Base-by-base conservation (phyloP, 2,888 invertebrate species). In the Caenorhabditis auriculariae region DNA sequence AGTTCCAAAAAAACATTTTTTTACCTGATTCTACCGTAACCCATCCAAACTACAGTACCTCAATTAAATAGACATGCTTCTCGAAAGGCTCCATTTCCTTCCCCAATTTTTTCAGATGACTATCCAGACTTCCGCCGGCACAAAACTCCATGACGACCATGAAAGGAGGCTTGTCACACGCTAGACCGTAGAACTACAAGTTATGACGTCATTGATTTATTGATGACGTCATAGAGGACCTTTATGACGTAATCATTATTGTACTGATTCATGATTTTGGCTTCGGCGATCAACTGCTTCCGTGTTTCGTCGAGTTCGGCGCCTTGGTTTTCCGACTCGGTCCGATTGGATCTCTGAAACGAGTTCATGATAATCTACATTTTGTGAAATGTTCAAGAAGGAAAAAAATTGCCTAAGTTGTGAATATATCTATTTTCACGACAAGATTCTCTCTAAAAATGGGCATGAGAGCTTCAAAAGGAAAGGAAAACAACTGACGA, bases 81-180 rank as follows among this genome's bases (percentile, higher is more conserved):
- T 21, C 57, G 9, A n/a, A 51, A 52, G 39, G 61, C 17, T 57
- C 64, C 43, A 63, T 69, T 12, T 56, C 54, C 24, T 56, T 56
- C 9, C 69, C 69, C 21, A 35, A 37, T 32, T 66, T 68, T 4
- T 38, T 52, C 41, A 75, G 52, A 19, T 68, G 68, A 12, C 48
- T 39, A 15, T 67, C 63, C 19, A 75, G 44, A 39, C 69, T 60
- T 26, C 71, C 72, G 7, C 72, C 73, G 3, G 60, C 50, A 45
- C 94, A 94, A 62, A 93, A 87, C 85, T 96, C 96, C 95, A 96
- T 95, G 32, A 95, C 93, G 78, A 96, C 94, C 94, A 95, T 95
- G 57, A 96, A 93, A 0, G 96, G 96, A 78, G 94, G 93, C 81
- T 93, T 91, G 83, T 94, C 94, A 65, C 94, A 94, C 75, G 94